Base-by-base conservation (phyloP, 2,888 invertebrate species). In the Muscina levida region DNA sequence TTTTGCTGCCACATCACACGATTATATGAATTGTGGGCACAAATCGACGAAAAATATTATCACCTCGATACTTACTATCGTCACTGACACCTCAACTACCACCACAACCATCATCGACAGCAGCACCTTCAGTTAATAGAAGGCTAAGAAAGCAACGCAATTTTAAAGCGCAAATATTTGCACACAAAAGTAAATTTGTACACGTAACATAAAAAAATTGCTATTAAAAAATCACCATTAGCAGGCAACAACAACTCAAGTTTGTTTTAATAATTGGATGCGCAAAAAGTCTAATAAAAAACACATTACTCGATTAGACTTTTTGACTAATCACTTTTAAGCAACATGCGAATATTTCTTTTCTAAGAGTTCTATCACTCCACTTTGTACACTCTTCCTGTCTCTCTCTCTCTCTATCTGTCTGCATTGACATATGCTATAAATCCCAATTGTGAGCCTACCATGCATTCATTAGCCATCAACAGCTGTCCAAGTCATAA, bases 101-200 rank as follows among this genome's bases (percentile, higher is more conserved):
- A 13, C 1, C n/a, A 53, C 26, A 1, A 3, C 24, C 26, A 26
- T 26, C n/a, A n/a, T n/a, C n/a, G n/a, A 51, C 22, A 53, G 22
- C 1, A 51, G 22, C 13, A 53, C 48, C 48, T 48, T 48, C 48
- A 26, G 2, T 8, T 26, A 53, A 24, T 26, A 15, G 15, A 57
- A 37, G 31, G 37, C 59, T 37, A 37, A 39, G 11, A 11, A 19
- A 59, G 13, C 39, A 13, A 39, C 17, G 62, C 13, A 11, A 8
- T 39, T 13, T 10, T 42, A 19, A 59, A 2, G 37, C 19, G n/a
- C 56, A 81, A 81, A 81, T 81, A 81, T 81, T 81, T 75, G 81
- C 81, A 77, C 81, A 72, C 71, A 72, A 77, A 81, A 77, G 72
- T 37, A 37, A 71, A 48, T 48, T 74, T 74, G 57, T 67, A 57